Percentiles rank a stretch among this genome's conserved stretches.
Evolutionary conservation across 2,888 invertebrate species (phyloP).

Genomic region (Philopedon plagiatum): DNA sequence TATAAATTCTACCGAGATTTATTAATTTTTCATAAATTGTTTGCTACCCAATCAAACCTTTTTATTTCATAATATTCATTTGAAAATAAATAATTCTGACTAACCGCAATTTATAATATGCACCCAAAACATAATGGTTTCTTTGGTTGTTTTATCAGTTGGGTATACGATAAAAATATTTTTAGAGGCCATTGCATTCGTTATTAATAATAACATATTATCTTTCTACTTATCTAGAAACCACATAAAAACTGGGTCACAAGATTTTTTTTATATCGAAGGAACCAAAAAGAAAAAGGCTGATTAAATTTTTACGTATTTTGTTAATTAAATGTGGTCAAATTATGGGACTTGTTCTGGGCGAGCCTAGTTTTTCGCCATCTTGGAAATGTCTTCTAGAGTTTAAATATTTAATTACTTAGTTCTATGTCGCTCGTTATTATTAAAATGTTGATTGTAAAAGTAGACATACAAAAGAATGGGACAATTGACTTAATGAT

Average conservation of each 20-base stretch:
- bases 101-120: no score
- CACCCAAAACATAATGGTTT: no score
- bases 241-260: not conserved
- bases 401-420: not conserved
- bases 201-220: not conserved
- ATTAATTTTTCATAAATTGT: no score
- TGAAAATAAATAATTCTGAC: no score
- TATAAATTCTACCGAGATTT: no score
- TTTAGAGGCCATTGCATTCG: not conserved
- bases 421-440: not conserved
- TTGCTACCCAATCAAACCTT: no score
- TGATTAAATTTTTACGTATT: constrained; percentile 6
- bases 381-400: not conserved
- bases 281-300: constrained; percentile 15
- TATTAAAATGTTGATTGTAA: not conserved
- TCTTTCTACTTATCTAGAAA: not conserved
- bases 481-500: no score
- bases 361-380: not conserved
- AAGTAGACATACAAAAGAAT: not conserved
- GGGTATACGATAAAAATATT: no score
- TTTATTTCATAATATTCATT: no score
- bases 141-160: no score
- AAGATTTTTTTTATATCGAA: not conserved
- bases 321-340: not conserved
- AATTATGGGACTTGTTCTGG: not conserved